Percentiles rank a stretch among this genome's conserved stretches.
phyloP scores from a whole-genome alignment of 2,888 invertebrate genomes.

The Diarsia brunnea region DNA sequence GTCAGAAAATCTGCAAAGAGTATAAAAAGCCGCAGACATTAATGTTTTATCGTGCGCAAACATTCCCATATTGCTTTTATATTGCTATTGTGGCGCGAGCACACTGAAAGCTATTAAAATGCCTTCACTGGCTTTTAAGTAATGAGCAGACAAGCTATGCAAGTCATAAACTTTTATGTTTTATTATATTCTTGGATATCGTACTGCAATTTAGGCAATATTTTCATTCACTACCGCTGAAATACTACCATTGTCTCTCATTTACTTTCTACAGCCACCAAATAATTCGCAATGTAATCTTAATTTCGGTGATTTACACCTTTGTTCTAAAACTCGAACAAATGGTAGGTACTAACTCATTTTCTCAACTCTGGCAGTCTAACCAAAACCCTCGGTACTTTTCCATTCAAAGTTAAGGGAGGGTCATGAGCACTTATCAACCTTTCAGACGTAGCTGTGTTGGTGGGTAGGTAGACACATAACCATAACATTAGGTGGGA shows the following conservation, averaged over 20 bases:
- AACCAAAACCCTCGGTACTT: conserved; percentile 54
- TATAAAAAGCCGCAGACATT: conserved; percentile 50
- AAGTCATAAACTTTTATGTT: conserved; percentile 13
- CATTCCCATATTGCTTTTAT: conserved; percentile 53
- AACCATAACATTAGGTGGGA: conserved; percentile 48
- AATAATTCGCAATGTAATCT: conserved; percentile 2
- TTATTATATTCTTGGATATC: not conserved
- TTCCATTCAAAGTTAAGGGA: conserved; percentile 53
- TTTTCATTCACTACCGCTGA: not conserved
- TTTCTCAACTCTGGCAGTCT: conserved; percentile 41
- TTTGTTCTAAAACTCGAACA: conserved; percentile 29
- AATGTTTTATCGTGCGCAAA: conserved; percentile 60
- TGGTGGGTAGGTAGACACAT: conserved; percentile 4
- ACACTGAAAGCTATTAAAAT: conserved; percentile 50
- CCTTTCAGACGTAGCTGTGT: conserved; percentile 34
- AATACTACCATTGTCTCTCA: not conserved
- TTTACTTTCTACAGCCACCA: not conserved
- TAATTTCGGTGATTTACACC: conserved; percentile 8
- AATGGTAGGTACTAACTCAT: conserved; percentile 52
- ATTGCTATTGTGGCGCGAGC: conserved; percentile 36
- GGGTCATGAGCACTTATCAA: conserved; percentile 52
- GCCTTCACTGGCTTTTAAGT: conserved; percentile 50
- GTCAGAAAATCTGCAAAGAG: conserved; percentile 42
- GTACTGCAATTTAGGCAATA: not conserved
- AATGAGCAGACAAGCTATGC: conserved; percentile 41